Evolutionary conservation across 2,113 vertebrate species (phyloP).

Genomic region (Mobula birostris): DNA sequence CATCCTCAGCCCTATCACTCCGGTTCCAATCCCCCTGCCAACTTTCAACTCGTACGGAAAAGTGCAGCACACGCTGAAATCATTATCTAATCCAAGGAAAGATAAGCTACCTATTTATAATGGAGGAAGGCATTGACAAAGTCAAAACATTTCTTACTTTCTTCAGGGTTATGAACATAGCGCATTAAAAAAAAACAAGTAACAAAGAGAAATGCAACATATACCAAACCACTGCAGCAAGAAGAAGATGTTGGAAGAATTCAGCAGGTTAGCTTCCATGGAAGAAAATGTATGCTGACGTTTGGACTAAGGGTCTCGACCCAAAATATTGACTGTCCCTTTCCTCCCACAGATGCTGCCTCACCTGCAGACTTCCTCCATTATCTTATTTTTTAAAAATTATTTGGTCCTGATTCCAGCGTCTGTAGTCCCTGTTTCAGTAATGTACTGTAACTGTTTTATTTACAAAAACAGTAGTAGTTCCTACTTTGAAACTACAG

Average conservation of each 20-base stretch:
- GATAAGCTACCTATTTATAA: background rate
- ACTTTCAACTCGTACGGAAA: background rate
- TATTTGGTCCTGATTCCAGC: too few species aligned
- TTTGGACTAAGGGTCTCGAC: too few species aligned
- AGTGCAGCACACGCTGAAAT: background rate
- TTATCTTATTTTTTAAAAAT: too few species aligned
- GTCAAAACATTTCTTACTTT: background rate
- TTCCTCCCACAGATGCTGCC: too few species aligned
- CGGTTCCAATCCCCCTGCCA: too few species aligned
- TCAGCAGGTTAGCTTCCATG: too few species aligned
- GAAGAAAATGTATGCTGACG: too few species aligned
- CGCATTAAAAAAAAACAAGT: background rate
- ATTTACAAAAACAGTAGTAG: background rate
- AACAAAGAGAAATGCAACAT: background rate
- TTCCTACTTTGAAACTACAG: background rate
- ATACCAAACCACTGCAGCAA: background rate
- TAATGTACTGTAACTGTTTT: background rate
- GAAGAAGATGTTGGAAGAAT: too few species aligned
- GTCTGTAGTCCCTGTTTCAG: background rate
- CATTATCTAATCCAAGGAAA: background rate
- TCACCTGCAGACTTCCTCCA: too few species aligned
- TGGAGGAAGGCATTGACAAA: background rate
- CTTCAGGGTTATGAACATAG: too few species aligned
- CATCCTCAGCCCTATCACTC: too few species aligned
- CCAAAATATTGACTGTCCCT: too few species aligned